Base-by-base conservation (phyloP, 1,140 invertebrate species). In the Hesperophylax magnus region DNA sequence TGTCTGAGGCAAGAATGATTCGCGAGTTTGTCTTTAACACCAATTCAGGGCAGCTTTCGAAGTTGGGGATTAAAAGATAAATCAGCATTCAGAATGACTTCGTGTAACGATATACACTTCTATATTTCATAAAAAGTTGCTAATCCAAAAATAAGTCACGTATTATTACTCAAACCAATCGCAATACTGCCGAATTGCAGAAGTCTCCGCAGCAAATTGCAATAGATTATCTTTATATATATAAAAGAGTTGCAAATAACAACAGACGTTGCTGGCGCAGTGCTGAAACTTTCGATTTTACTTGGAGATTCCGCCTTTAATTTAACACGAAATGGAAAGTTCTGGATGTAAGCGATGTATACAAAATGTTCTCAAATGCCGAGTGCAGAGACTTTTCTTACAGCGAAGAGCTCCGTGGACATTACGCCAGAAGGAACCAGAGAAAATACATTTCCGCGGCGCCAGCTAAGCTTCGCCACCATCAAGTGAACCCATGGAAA, bases 391-490 rank as follows among this genome's bases (percentile, higher is more conserved):
- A 47, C 34, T 69, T 72, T 17, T 54, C 63, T 67, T 54, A 52
- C 63, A 20, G 47, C 69, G 5, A 14, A 18, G 11, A 53, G 52
- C 69, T 72, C 47, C 8, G 18, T 31, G 78, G 47, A 71, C 60
- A 71, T 71, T 65, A 34, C 24, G 63, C 9, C 11, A 47, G 39
- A 14, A 47, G 39, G 11, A 67, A 53, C 31, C 67, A 54, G 63
- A 72, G 67, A 79, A 72, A 72, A 79, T 71, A 72, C 78, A 72
- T 79, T 79, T 78, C 63, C 78, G n/a, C 31, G 53, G 39, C 52
- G 52, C 56, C 24, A 71, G 31, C 58, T 58, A 27, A 71, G 77
- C 65, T 71, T 71, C 77, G 65, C 78, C 20, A 39, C 56, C 67
- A 60, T 53, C 56, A 72, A 79, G 53, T 60, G 67, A 79, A 47